Percentiles rank a stretch among this genome's conserved stretches.
phyloP scores from a whole-genome alignment of 2,888 invertebrate species.

The Limnephilus auricula region DNA sequence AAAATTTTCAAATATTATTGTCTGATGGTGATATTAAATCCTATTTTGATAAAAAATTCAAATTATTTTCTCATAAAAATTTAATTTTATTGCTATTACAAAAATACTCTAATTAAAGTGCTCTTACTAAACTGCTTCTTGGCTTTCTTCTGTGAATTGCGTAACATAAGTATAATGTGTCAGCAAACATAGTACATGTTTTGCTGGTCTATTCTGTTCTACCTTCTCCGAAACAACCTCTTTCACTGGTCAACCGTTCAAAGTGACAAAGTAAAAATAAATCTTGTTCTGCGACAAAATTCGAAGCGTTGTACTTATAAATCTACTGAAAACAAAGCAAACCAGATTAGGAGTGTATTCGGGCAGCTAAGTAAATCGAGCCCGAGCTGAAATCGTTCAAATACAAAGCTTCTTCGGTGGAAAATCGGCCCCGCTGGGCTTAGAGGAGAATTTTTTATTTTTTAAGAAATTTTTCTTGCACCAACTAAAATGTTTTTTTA shows the following conservation, averaged over 20 bases:
- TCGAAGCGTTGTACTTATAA: neutral
- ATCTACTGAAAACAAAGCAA: neutral
- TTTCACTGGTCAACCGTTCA: neutral
- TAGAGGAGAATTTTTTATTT: neutral
- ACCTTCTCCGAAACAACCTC: neutral
- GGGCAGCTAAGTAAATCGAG: neutral
- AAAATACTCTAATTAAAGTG: too few relatives aligned
- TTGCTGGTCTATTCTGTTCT: neutral
- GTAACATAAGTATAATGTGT: neutral
- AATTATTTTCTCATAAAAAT: too few relatives aligned
- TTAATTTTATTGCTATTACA: too few relatives aligned
- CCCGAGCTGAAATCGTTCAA: neutral
- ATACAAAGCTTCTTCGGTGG: neutral
- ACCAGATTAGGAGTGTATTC: neutral
- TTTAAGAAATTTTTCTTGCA: neutral
- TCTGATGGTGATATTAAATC: too few relatives aligned
- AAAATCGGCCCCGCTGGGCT: neutral
- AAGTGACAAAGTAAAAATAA: conserved; percentile 2
- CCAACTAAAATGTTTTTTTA: neutral
- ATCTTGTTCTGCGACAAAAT: neutral
- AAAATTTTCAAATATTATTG: too few relatives aligned
- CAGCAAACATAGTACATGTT: neutral
- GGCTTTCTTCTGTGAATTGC: too few relatives aligned
- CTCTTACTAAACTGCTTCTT: too few relatives aligned
- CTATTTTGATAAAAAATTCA: too few relatives aligned